Conservation (phyloP, 2,888 invertebrate genomes). For the Anoncus sp. region DNA sequence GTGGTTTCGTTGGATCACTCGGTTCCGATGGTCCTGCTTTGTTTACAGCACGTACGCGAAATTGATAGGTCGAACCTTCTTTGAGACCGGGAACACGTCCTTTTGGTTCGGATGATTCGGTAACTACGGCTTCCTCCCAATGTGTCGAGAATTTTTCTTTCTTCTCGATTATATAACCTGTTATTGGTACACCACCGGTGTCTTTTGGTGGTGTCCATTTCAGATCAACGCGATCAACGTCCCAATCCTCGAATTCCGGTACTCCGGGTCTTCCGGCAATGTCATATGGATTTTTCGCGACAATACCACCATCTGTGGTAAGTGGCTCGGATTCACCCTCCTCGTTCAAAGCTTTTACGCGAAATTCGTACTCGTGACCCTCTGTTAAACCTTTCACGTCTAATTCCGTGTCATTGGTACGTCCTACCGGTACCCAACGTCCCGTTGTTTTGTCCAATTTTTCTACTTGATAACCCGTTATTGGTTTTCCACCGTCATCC, state of each 20-base stretch:
- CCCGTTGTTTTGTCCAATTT: constrained; percentile 97
- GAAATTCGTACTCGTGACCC: constrained; percentile 96
- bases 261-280: constrained; percentile 94
- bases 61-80: constrained; percentile 97
- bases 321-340: constrained; percentile 98
- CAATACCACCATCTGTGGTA: constrained; percentile 93
- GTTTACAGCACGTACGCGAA: constrained; percentile 97
- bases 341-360: constrained; percentile 96
- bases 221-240: constrained; percentile 94
- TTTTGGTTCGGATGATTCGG: constrained; percentile 90
- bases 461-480: constrained; percentile 96
- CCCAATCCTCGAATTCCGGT: constrained; percentile 95
- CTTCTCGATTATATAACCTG: constrained; percentile 95
- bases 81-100: constrained; percentile 94
- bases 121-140: constrained; percentile 90
- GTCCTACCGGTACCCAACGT: constrained; percentile 97
- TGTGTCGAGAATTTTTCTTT: constrained; percentile 91
- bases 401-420: constrained; percentile 93
- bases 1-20: constrained; percentile 94
- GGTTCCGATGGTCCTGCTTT: constrained; percentile 97
- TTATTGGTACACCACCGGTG: constrained; percentile 92
- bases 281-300: constrained; percentile 98
- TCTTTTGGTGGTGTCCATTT: constrained; percentile 92
- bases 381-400: constrained; percentile 95
- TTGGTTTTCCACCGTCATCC: constrained; percentile 97